phyloP scores from a whole-genome alignment of 2,797 vertebrate species.

The Rhabdophis nuchalis region DNA sequence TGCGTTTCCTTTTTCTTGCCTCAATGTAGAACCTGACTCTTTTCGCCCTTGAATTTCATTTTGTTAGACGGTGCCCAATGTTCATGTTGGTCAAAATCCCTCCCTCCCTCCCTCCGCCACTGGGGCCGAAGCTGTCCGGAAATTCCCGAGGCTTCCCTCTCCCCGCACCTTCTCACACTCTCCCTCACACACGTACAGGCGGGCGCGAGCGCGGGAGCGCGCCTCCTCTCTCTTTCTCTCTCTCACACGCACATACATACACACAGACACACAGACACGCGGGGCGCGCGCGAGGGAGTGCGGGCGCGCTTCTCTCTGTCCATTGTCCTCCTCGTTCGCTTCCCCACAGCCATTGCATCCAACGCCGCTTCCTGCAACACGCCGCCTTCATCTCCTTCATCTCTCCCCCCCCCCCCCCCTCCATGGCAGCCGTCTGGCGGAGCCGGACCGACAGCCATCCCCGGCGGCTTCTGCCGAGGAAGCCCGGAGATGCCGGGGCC shows the following conservation, averaged over 20 bases:
- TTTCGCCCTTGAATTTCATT: too few relatives aligned
- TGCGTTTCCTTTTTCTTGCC: too few relatives aligned
- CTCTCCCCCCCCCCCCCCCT: not conserved
- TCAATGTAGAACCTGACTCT: too few relatives aligned
- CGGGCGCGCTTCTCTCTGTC: not conserved
- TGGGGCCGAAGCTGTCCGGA: constrained; percentile 22
- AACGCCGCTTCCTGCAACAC: not conserved
- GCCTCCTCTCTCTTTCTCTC: not conserved
- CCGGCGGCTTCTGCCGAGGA: not conserved
- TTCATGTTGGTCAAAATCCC: too few relatives aligned
- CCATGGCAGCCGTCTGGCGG: not conserved
- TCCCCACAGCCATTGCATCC: constrained; percentile 1
- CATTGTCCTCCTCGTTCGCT: constrained; percentile 30
- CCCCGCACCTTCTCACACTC: not conserved
- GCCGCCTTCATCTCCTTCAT: not conserved
- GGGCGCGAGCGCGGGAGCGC: not conserved
- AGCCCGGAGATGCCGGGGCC: not conserved
- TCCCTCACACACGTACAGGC: not conserved
- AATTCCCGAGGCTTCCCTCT: constrained; percentile 14
- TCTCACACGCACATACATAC: too few relatives aligned
- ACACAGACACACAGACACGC: too few relatives aligned
- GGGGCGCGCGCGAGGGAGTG: not conserved
- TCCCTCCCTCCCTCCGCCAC: not conserved
- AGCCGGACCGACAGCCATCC: not conserved
- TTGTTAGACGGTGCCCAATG: too few relatives aligned